Evolutionary conservation across 2,797 vertebrate genomes (phyloP).

Genomic region (Huso huso): DNA sequence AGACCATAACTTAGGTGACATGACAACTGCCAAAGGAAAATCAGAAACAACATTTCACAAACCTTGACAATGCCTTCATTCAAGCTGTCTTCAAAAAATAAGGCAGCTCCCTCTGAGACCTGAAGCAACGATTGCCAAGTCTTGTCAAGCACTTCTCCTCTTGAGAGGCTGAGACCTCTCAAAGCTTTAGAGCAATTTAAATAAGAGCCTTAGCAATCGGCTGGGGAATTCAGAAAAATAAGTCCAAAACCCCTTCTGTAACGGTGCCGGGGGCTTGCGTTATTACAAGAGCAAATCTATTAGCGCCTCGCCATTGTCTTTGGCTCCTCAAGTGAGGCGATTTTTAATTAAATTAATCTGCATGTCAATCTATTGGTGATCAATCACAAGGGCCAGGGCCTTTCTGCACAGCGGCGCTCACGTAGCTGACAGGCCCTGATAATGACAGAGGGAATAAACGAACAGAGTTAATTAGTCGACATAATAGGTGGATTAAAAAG

Average conservation of each 20-base stretch:
- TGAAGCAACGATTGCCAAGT: constrained; percentile 51
- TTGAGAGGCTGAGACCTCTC: constrained; percentile 63
- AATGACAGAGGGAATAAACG: constrained; percentile 73
- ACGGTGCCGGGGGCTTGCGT: constrained; percentile 53
- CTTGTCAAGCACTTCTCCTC: constrained; percentile 61
- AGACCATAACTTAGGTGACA: neutral
- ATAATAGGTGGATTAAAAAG: constrained; percentile 77
- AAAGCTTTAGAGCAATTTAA: constrained; percentile 69
- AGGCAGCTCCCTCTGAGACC: constrained; percentile 45
- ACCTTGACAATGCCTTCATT: constrained; percentile 32
- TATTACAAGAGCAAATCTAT: constrained; percentile 71
- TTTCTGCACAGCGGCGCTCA: constrained; percentile 46
- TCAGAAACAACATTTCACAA: neutral
- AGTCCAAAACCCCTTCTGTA: constrained; percentile 61
- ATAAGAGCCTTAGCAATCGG: constrained; percentile 51
- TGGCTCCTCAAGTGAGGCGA: constrained; percentile 74
- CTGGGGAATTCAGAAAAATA: constrained; percentile 65
- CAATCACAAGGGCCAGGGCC: constrained; percentile 64
- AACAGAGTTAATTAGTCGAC: constrained; percentile 78
- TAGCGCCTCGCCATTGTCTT: constrained; percentile 73
- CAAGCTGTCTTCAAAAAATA: constrained; percentile 34
- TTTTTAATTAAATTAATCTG: constrained; percentile 84
- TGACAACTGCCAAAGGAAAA: constrained; percentile 9
- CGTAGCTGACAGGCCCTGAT: constrained; percentile 72
- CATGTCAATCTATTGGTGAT: constrained; percentile 78